Evolutionary conservation across 2,113 vertebrate genomes (phyloP).

Genomic region (Rhegmatorhina hoffmannsi): DNA sequence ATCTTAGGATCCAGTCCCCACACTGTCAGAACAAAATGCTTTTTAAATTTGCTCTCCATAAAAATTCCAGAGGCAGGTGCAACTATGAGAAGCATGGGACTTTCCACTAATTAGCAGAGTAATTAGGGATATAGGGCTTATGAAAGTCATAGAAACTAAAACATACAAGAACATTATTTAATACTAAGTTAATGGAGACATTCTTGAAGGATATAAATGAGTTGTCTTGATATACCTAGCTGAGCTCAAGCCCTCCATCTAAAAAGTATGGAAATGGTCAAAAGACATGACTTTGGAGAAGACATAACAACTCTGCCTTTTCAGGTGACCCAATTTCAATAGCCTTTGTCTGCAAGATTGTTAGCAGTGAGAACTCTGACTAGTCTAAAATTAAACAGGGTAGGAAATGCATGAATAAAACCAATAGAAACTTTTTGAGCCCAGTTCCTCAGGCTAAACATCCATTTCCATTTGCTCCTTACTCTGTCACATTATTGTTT

Average conservation of each 20-base stretch:
- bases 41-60: not conserved
- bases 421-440: not conserved
- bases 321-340: not conserved
- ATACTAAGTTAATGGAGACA: not conserved
- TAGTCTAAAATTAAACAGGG: not conserved
- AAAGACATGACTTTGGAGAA: not conserved
- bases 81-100: not conserved
- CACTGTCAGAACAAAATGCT: not conserved
- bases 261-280: not conserved
- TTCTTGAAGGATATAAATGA: slow-evolving; percentile 9
- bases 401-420: not conserved
- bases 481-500: not conserved
- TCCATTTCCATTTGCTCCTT: not conserved
- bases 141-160: slow-evolving; percentile 8
- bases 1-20: not conserved
- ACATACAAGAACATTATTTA: not conserved
- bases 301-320: not conserved
- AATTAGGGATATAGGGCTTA: not conserved
- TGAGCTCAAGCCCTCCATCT: not conserved
- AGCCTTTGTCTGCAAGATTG: not conserved
- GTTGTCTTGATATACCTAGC: not conserved
- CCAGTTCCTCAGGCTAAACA: not conserved
- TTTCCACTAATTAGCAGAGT: slow-evolving; percentile 1
- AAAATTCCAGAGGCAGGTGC: not conserved
- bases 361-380: not conserved